These are phyloP conservation scores for Balaeniceps rex DNA, from an alignment of 2,113 vertebrate species.

Conservation along the genomic window DNA sequence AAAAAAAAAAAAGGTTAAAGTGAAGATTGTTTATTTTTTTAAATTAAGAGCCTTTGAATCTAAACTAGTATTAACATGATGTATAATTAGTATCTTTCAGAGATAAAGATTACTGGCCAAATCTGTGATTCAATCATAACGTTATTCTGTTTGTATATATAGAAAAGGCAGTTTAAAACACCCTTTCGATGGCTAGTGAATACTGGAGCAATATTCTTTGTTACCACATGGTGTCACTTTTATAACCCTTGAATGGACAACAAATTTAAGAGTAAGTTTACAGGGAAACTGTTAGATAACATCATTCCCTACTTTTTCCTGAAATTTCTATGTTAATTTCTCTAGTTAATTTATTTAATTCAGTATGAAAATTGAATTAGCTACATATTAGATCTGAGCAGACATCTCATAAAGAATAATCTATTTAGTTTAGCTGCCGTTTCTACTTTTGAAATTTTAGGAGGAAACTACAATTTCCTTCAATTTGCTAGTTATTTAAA, in stretches of 20 bases:
- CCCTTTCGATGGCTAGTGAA: background rate
- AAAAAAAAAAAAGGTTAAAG: no score
- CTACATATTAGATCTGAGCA: background rate
- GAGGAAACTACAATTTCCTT: background rate
- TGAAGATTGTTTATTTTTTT: background rate
- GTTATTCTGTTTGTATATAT: background rate
- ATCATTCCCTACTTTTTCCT: background rate
- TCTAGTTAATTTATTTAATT: background rate
- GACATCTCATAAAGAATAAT: background rate
- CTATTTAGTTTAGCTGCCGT: background rate
- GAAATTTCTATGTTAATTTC: background rate
- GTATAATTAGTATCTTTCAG: background rate
- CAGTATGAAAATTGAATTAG: background rate
- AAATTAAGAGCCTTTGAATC: background rate
- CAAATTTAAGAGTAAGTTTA: background rate
- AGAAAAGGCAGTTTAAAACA: background rate
- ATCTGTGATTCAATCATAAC: background rate
- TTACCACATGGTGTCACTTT: slow-evolving; percentile 62
- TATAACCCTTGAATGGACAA: background rate
- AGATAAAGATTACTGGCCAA: background rate
- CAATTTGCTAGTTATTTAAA: background rate
- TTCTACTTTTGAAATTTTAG: background rate
- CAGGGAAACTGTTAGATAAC: background rate
- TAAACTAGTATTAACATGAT: background rate
- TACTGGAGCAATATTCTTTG: background rate